A percentile compares a stretch with the other conserved stretches of the same genome.
Evolutionary conservation across 2,888 invertebrate genomes (phyloP).

Genomic region (Platycheirus rosarum): DNA sequence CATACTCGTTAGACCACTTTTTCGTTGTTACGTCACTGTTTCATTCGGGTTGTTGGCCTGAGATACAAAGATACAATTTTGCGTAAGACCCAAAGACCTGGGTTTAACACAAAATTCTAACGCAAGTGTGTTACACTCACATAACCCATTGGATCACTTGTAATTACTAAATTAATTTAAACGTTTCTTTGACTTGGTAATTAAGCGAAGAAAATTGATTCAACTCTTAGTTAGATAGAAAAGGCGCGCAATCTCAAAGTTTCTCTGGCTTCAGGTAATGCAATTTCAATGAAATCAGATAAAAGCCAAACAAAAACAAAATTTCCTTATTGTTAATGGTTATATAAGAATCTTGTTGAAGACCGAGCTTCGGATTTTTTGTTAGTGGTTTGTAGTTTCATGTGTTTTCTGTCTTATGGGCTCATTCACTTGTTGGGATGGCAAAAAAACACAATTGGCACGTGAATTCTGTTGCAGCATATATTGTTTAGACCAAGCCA

Average conservation of each 20-base stretch:
- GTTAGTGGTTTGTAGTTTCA: not conserved
- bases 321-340: conserved; percentile 69
- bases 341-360: conserved; percentile 67
- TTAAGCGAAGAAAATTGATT: conserved; percentile 55
- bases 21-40: too few relatives aligned
- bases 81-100: too few relatives aligned
- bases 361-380: conserved; percentile 10
- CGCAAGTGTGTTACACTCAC: too few relatives aligned
- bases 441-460: conserved; percentile 18
- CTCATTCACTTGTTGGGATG: conserved; percentile 45
- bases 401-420: conserved; percentile 48
- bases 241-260: not conserved
- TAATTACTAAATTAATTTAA: conserved; percentile 55
- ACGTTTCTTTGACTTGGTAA: conserved; percentile 9
- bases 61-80: conserved; percentile 38
- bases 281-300: conserved; percentile 50
- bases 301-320: conserved; percentile 12
- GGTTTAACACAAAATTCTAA: too few relatives aligned
- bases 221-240: not conserved
- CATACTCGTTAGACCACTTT: too few relatives aligned
- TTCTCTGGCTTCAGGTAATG: conserved; percentile 44
- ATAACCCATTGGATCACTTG: not conserved
- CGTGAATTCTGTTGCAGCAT: conserved; percentile 4
- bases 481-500: not conserved
- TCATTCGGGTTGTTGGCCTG: too few relatives aligned